Conservation (phyloP, 2,113 vertebrate species). For the Leptobrachium ailaonicum region DNA sequence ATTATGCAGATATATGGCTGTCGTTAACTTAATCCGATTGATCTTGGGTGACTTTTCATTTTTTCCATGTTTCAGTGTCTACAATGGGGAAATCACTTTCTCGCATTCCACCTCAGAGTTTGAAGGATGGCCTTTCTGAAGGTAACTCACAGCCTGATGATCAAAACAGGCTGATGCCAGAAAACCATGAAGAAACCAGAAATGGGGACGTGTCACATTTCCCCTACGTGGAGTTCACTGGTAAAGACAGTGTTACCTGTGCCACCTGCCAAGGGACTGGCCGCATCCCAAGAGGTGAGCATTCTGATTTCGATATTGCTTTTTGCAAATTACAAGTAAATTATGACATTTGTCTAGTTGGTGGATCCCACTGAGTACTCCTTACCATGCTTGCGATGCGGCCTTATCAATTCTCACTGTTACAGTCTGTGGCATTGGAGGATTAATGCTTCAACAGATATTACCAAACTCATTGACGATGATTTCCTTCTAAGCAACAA, state of each 20-base stretch:
- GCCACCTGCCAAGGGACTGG: conserved; percentile 97
- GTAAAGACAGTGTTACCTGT: conserved; percentile 94
- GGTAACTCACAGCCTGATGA: conserved; percentile 69
- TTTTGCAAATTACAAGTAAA: no score
- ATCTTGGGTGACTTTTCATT: no score
- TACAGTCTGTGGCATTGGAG: no score
- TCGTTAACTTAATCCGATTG: no score
- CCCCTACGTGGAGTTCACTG: conserved; percentile 96
- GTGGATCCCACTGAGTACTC: no score
- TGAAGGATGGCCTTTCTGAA: conserved; percentile 76
- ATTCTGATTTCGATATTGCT: not conserved
- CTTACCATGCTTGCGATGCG: no score
- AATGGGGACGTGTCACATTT: conserved; percentile 92
- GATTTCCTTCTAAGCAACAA: no score
- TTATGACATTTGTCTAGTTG: no score
- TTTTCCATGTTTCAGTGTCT: not conserved
- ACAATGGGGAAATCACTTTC: conserved; percentile 91
- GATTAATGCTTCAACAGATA: no score
- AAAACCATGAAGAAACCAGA: conserved; percentile 67
- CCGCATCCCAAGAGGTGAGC: conserved; percentile 90
- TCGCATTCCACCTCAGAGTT: conserved; percentile 72
- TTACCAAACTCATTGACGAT: no score
- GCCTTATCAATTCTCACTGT: no score
- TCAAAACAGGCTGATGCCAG: conserved; percentile 63
- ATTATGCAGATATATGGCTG: no score